These are phyloP conservation scores for Acleris emargana DNA, from an alignment of 2,888 invertebrate species.

Conservation along the genomic window DNA sequence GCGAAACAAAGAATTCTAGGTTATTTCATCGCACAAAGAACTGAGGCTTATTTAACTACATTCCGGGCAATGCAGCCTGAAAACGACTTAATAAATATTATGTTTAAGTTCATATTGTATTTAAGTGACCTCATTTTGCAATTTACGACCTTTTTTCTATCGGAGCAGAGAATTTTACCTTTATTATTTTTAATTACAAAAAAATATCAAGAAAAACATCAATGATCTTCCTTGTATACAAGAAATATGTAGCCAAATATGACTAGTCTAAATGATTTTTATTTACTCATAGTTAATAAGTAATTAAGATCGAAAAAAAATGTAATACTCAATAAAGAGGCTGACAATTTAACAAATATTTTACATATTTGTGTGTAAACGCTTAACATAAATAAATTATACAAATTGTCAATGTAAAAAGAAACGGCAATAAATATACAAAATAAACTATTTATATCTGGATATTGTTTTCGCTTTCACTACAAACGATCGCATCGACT, in stretches of 20 bases:
- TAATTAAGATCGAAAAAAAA: not conserved
- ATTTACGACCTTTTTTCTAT: slow-evolving; percentile 11
- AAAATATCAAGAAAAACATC: not conserved
- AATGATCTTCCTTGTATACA: not conserved
- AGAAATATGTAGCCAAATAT: not conserved
- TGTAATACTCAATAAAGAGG: slow-evolving; percentile 4
- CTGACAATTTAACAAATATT: not conserved
- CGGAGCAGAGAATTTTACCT: not conserved
- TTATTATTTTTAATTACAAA: too few relatives aligned
- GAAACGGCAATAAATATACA: not conserved
- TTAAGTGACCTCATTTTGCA: not conserved
- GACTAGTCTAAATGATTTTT: slow-evolving; percentile 5
- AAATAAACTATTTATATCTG: slow-evolving; percentile 15
- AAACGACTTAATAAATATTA: too few relatives aligned
- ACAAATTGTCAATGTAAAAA: not conserved
- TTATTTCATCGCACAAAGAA: slow-evolving; percentile 1
- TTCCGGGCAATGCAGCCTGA: too few relatives aligned
- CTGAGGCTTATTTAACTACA: too few relatives aligned
- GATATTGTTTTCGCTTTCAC: not conserved
- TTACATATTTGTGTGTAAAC: not conserved
- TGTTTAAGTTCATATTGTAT: not conserved
- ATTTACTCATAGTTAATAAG: not conserved
- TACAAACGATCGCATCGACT: not conserved
- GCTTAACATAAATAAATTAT: not conserved
- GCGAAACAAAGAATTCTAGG: too few relatives aligned